These are phyloP conservation scores for Melanotaenia boesemani DNA, from an alignment of 2,797 vertebrate species.

Conservation along the genomic window DNA sequence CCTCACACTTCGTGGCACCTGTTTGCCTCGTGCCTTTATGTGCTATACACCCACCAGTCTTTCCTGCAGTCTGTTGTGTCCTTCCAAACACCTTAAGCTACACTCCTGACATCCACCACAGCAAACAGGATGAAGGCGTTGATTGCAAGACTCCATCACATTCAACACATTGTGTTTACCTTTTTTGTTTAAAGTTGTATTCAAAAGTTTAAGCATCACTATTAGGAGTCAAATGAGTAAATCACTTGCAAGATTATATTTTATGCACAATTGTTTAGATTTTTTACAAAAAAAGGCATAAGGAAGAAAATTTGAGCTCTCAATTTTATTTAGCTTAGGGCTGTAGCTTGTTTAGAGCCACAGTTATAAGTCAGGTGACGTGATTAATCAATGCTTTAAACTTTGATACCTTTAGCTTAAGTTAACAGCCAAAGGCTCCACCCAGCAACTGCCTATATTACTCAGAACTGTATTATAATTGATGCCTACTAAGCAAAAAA, in stretches of 20 bases:
- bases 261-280: not conserved
- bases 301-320: not conserved
- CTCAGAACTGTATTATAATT: not conserved
- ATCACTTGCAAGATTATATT: not conserved
- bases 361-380: not conserved
- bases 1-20: constrained; percentile 79
- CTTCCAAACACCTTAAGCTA: constrained; percentile 68
- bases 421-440: not conserved
- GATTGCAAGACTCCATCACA: constrained; percentile 10
- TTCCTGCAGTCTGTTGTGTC: constrained; percentile 60
- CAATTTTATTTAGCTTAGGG: not conserved
- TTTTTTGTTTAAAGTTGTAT: not conserved
- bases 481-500: not conserved
- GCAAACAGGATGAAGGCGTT: constrained; percentile 20
- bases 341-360: not conserved
- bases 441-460: not conserved
- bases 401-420: not conserved
- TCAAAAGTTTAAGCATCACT: not conserved
- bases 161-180: not conserved
- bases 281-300: not conserved
- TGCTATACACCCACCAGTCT: constrained; percentile 38
- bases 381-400: not conserved
- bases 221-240: not conserved
- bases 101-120: constrained; percentile 54
- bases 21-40: constrained; percentile 58